These are phyloP conservation scores for Bungarus multicinctus DNA, from an alignment of 2,113 vertebrate species.

Conservation along the genomic window DNA sequence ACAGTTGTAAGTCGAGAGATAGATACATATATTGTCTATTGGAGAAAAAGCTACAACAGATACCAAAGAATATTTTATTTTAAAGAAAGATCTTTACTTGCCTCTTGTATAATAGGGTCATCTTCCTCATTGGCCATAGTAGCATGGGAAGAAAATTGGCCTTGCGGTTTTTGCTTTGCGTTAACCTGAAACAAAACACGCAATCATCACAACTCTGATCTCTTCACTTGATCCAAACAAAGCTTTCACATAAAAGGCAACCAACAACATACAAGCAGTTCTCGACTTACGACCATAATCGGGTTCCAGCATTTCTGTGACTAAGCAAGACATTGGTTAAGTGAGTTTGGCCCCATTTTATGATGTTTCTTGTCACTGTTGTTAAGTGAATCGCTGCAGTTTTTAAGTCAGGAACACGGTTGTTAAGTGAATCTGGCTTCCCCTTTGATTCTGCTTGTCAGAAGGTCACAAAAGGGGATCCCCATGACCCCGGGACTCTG, in stretches of 20 bases:
- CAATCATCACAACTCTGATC: neutral
- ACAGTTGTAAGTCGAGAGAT: too few species aligned
- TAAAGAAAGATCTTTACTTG: conserved; percentile 53
- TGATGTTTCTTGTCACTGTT: neutral
- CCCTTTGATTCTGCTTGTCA: too few species aligned
- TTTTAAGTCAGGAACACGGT: too few species aligned
- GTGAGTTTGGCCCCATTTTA: neutral
- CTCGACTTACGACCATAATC: neutral
- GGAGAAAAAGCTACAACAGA: neutral
- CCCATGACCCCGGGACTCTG: neutral
- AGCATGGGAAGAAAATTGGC: conserved; percentile 58
- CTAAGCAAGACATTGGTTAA: neutral
- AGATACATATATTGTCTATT: neutral
- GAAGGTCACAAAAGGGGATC: neutral
- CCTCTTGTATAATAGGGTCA: conserved; percentile 97
- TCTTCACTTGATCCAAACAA: neutral
- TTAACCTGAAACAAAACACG: conserved; percentile 58
- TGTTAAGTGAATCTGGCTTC: too few species aligned
- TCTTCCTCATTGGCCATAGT: conserved; percentile 98
- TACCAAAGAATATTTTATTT: neutral
- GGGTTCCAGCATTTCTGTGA: rapidly evolving
- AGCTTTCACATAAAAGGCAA: neutral
- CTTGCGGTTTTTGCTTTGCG: conserved; percentile 30
- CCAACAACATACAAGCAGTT: neutral
- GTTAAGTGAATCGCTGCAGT: neutral